Base-by-base conservation (phyloP, 2,888 invertebrate species). In the Camptogramma bilineatum region DNA sequence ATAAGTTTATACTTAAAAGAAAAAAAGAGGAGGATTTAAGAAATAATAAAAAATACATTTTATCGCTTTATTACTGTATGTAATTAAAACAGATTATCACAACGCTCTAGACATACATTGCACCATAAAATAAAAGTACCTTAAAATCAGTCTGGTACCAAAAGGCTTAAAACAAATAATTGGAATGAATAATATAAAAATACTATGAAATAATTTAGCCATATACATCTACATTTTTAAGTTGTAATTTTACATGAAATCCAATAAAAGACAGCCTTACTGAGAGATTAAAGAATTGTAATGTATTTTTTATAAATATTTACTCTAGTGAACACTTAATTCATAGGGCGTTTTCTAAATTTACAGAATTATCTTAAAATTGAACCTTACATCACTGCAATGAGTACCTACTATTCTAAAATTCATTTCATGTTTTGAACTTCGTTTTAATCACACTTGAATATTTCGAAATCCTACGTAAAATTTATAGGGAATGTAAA, bases 61-160 rank as follows among this genome's bases (percentile, higher is more conserved):
- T 60, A 55, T 78, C 73, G 74, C 81, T 89, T 88, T 91, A 91
- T 71, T 91, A 90, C 84, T 88, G 86, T 89, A 89, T 89, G 85
- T 91, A 91, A 90, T 91, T 88, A 88, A 93, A 93, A 92, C 90
- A 87, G 90, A 91, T 92, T 93, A 93, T 93, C 93, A 93, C 93
- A 93, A 93, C 91, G 91, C 91, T 91, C 91, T 92, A 92, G 87
- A 93, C 87, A 90, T 90, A 91, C 91, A 93, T 93, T 93, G 93
- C 93, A 93, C 92, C 92, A 90, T 91, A 89, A 92, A 91, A 91
- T 86, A 90, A 93, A 91, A 87, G 93, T 92, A 93, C 92, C 92
- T 83, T 87, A 85, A 93, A 93, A 93, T 93, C 92, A 92, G 92
- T 92, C 93, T 92, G 92, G 92, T 93, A 92, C 92, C 87, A 86